Evolutionary conservation across 2,113 vertebrate genomes (phyloP), one percentile per base, ranked within the genome.

Genomic region (Chaenocephalus aceratus): DNA sequence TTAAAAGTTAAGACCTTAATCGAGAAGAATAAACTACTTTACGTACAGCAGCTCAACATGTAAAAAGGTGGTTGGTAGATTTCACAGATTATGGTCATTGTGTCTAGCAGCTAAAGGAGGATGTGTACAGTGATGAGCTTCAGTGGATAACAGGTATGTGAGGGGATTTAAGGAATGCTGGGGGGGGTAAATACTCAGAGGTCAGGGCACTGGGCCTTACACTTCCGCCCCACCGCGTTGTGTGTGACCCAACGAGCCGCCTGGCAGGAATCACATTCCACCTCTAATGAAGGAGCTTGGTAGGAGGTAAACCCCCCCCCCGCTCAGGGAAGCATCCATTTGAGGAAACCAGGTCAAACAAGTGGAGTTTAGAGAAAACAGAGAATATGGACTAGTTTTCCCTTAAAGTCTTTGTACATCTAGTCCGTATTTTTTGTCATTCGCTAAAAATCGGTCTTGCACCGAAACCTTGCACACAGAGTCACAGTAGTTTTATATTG

Each of bases 121-220:
- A 61, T 49, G 53, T 62, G 58, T 18, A 26, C 48, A 53, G n/a
- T 71, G 48, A 72, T 54, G 8, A 62, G 65, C 64, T n/a, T 82
- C 67, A 69, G 60, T 72, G 75, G 51, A 52, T 49, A 67, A 60
- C 63, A 72, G 86, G 72, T 75, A 88, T 90, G 78, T 58, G 46
- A 60, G 53, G 66, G 56, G 63, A 30, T 36, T 62, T 61, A 13
- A 75, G 57, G 75, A 80, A 66, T 70, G 58, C 63, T 36, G 0
- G 23, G 61, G 51, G 21, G 44, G 18, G n/a, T 45, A 36, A 62
- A 48, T 46, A 63, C 45, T 67, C 26, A 58, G 57, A 49, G 83
- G 78, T 82, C 81, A 72, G 61, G 59, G 56, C 72, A 16, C 49
- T 0, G 81, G 67, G 72, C 30, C 23, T 14, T 10, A 36, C 77